These are phyloP conservation scores for Rousettus madagascariensis DNA, from an alignment of 2,797 vertebrate genomes.

Conservation along the genomic window DNA sequence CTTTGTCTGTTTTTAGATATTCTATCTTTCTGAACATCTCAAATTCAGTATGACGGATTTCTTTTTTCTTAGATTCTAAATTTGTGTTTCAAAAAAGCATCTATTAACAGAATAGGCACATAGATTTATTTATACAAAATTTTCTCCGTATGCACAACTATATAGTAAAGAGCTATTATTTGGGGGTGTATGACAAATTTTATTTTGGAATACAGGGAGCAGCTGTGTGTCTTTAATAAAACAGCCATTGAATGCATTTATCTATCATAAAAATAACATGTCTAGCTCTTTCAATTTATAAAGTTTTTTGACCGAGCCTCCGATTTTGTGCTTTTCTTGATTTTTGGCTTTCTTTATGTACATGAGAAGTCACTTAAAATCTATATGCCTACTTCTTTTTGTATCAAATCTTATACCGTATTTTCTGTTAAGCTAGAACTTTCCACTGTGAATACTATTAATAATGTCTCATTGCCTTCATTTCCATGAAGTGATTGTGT, in stretches of 20 bases:
- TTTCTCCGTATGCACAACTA: background rate
- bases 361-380: conserved; percentile 14
- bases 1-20: background rate
- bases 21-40: background rate
- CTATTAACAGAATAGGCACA: background rate
- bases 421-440: background rate
- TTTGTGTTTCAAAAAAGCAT: conserved; percentile 41
- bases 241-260: conserved; percentile 30
- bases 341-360: background rate
- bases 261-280: conserved; percentile 46
- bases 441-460: background rate
- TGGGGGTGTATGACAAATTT: conserved; percentile 30
- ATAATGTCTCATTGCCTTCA: background rate
- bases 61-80: conserved; percentile 19
- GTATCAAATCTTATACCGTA: background rate
- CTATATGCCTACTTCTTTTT: background rate
- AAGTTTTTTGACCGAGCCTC: conserved; percentile 22
- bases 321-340: conserved; percentile 20
- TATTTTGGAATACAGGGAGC: conserved; percentile 49
- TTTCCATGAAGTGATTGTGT: background rate
- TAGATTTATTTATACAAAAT: conserved; percentile 38
- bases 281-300: conserved; percentile 55
- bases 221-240: conserved; percentile 61
- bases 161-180: background rate
- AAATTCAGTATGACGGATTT: background rate